These are phyloP conservation scores for Steinernema hermaphroditum DNA, from an alignment of 2,888 invertebrate genomes.

Conservation along the genomic window DNA sequence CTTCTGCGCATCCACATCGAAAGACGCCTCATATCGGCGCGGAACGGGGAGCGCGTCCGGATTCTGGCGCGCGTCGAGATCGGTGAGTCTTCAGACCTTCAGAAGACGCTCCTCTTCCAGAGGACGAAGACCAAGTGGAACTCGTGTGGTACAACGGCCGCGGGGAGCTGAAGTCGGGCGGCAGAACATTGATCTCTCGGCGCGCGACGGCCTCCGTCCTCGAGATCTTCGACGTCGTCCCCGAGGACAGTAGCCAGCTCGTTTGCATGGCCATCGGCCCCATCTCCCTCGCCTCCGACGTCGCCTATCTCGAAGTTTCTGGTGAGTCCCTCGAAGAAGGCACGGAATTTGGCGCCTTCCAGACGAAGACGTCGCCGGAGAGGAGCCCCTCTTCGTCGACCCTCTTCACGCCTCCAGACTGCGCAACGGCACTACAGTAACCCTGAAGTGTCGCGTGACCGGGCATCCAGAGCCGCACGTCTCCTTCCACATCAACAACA, in stretches of 20 bases:
- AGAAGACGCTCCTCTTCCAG: background rate
- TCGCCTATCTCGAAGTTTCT: conserved; percentile 14
- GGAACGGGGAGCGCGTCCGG: conserved; percentile 6
- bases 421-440: conserved; percentile 27
- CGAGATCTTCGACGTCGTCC: conserved; percentile 37
- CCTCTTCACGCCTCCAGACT: conserved; percentile 12
- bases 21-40: background rate
- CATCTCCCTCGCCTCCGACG: conserved; percentile 14
- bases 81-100: too few species aligned
- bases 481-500: conserved; percentile 33
- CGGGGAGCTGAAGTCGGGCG: conserved; percentile 31
- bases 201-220: conserved; percentile 25
- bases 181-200: conserved; percentile 26
- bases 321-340: background rate
- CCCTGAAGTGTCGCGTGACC: conserved; percentile 33
- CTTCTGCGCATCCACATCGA: conserved; percentile 15
- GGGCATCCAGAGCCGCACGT: conserved; percentile 36
- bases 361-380: conserved; percentile 35
- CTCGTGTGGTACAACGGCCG: conserved; percentile 37
- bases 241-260: conserved; percentile 31
- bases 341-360: too few species aligned
- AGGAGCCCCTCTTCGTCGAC: conserved; percentile 35
- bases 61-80: conserved; percentile 1
- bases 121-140: conserved; percentile 21
- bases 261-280: conserved; percentile 19